These are phyloP conservation scores for Nemotelus pantherinus DNA, from an alignment of 2,888 invertebrate genomes.

Conservation along the genomic window DNA sequence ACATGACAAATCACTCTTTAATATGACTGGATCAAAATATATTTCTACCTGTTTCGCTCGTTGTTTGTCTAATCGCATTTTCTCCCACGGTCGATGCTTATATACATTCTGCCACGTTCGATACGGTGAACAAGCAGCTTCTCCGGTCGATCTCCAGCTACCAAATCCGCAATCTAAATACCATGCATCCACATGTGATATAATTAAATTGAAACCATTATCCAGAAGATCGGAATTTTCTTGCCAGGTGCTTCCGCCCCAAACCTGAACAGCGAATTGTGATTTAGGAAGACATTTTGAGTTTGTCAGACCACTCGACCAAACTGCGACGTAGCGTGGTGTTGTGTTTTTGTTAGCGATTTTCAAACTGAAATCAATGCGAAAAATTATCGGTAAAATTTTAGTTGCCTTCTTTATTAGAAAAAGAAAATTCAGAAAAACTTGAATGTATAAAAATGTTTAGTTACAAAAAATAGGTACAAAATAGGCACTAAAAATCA, in stretches of 20 bases:
- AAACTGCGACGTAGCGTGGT: conserved; percentile 69
- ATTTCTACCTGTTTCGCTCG: conserved; percentile 60
- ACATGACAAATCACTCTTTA: neutral
- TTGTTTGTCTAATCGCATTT: conserved; percentile 62
- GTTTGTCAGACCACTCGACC: conserved; percentile 82
- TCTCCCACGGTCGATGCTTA: conserved; percentile 81
- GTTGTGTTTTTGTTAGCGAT: conserved; percentile 62
- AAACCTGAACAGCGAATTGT: conserved; percentile 76
- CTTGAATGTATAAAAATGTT: conserved; percentile 26
- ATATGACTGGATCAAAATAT: neutral
- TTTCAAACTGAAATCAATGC: conserved; percentile 57
- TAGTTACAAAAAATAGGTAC: no score
- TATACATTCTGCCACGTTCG: conserved; percentile 88
- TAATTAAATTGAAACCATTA: conserved; percentile 79
- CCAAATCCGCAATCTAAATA: conserved; percentile 90
- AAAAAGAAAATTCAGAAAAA: neutral
- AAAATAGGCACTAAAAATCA: no score
- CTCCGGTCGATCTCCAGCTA: conserved; percentile 80
- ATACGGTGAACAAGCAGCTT: conserved; percentile 88
- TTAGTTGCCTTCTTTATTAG: conserved; percentile 1
- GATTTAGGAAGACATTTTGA: conserved; percentile 73
- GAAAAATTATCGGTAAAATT: neutral
- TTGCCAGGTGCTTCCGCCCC: conserved; percentile 85
- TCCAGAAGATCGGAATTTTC: conserved; percentile 80
- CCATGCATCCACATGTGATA: conserved; percentile 89